These are phyloP conservation scores for Orcinus orca DNA, from an alignment of 2,113 vertebrate species.

Conservation along the genomic window DNA sequence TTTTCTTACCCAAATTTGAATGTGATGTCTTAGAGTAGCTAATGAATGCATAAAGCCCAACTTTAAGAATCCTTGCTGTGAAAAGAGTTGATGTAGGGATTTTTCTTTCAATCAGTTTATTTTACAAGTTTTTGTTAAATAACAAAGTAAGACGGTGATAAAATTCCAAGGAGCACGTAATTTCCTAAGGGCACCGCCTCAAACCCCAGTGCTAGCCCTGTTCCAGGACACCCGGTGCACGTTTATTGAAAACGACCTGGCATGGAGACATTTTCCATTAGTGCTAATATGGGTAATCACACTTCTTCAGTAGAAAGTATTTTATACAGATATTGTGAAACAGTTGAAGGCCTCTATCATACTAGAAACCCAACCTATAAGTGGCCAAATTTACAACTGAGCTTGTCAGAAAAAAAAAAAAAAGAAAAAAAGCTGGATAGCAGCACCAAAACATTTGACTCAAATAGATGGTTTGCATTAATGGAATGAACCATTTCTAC, in stretches of 20 bases:
- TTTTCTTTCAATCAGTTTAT: background rate
- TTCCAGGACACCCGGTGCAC: background rate
- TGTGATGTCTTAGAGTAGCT: background rate
- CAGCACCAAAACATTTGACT: accelerated
- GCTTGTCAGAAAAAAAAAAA: background rate
- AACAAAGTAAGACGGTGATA: background rate
- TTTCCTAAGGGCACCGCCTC: background rate
- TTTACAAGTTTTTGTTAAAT: background rate
- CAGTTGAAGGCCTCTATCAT: background rate
- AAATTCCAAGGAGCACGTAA: background rate
- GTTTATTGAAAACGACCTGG: background rate
- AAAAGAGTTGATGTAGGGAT: background rate
- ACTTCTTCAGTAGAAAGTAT: background rate
- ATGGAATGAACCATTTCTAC: background rate
- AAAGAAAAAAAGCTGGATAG: background rate
- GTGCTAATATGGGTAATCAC: background rate
- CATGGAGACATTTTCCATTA: background rate
- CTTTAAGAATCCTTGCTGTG: background rate
- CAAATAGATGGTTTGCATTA: background rate
- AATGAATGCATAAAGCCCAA: background rate
- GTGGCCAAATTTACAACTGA: background rate
- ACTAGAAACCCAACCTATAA: background rate
- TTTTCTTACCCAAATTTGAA: background rate
- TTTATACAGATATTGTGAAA: background rate
- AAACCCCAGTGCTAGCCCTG: accelerated